Evolutionary conservation across 2,888 invertebrate species (phyloP), one percentile per base, ranked within the genome.

Genomic region (Polydrusus cervinus): DNA sequence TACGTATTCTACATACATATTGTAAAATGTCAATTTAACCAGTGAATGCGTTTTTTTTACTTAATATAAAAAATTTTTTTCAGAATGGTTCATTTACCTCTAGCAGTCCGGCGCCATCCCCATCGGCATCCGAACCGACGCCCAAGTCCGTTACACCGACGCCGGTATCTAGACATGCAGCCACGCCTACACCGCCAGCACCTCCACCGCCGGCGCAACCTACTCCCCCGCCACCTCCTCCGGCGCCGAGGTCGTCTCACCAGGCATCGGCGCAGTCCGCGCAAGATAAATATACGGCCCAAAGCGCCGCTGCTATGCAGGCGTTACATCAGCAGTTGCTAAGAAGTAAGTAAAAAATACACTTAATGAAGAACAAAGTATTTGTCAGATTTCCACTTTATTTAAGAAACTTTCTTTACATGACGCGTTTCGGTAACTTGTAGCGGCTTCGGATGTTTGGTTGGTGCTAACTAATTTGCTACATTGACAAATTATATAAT

Each of bases 241-340:
- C 83, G 16, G 67, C 74, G 13, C 65, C 74, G 30, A 75, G 78
- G 20, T 68, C 80, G 16, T 76, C 75, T 43, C 79, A 80, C 65
- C 74, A 70, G 30, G 72, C 77, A 43, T 51, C 75, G 67, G 16
- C 88, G 47, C 87, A 87, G 38, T 86, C 83, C 62, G 85, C 84
- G 8, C 87, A 78, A 85, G 89, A 89, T 71, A 89, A 89, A 81
- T 89, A 88, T 71, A 85, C 85, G 78, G 71, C 80, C 25, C 87
- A 88, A 55, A 88, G 88, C 77, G 92, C 92, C 10, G 93, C 94
- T 47, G 93, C 94, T 75, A 94, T 95, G 89, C 95, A 95, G 86
- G 95, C 94, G 0, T 86, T 95, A 79, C 95, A 95, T 81, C 95
- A 95, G 82, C 95, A 96, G 87, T 88, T 96, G 80, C 89, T 96